phyloP scores from a whole-genome alignment of 2,888 invertebrate genomes.

The Trisateles emortualis region DNA sequence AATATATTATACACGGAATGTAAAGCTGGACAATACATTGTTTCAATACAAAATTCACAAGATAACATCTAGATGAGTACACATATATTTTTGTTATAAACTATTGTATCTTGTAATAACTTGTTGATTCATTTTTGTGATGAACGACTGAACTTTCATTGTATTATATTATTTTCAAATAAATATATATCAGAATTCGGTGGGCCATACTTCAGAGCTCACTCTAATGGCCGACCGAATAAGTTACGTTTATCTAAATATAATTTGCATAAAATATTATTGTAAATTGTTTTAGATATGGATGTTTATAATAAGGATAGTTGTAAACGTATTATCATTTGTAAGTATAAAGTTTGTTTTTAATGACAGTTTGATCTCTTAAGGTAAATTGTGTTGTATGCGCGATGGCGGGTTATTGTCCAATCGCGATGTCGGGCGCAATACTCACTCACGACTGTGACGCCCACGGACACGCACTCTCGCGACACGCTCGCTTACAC shows the following conservation, averaged over 20 bases:
- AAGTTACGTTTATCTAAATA: slow-evolving; percentile 60
- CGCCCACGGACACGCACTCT: slow-evolving; percentile 24
- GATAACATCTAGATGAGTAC: slow-evolving; percentile 60
- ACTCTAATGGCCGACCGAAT: slow-evolving; percentile 46
- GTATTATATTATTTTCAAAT: slow-evolving; percentile 63
- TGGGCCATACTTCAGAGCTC: slow-evolving; percentile 50
- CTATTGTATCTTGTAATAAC: slow-evolving; percentile 73
- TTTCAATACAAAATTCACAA: slow-evolving; percentile 48
- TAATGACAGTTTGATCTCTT: slow-evolving; percentile 86
- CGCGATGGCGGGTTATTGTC: slow-evolving; percentile 59
- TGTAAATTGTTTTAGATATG: slow-evolving; percentile 83
- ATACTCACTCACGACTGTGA: slow-evolving; percentile 8
- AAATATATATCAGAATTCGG: slow-evolving; percentile 48
- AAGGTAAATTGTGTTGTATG: slow-evolving; percentile 67
- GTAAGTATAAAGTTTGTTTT: slow-evolving; percentile 80
- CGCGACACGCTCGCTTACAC: slow-evolving; percentile 41
- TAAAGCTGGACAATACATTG: slow-evolving; percentile 63
- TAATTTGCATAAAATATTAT: slow-evolving; percentile 68
- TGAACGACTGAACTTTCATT: slow-evolving; percentile 75
- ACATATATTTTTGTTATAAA: slow-evolving; percentile 81
- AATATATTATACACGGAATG: slow-evolving; percentile 60
- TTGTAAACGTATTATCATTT: slow-evolving; percentile 81
- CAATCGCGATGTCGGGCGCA: slow-evolving; percentile 55
- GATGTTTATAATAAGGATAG: slow-evolving; percentile 81
- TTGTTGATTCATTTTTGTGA: slow-evolving; percentile 77